Evolutionary conservation across 2,797 vertebrate species (phyloP).

Genomic region (Sebastes elongatus): DNA sequence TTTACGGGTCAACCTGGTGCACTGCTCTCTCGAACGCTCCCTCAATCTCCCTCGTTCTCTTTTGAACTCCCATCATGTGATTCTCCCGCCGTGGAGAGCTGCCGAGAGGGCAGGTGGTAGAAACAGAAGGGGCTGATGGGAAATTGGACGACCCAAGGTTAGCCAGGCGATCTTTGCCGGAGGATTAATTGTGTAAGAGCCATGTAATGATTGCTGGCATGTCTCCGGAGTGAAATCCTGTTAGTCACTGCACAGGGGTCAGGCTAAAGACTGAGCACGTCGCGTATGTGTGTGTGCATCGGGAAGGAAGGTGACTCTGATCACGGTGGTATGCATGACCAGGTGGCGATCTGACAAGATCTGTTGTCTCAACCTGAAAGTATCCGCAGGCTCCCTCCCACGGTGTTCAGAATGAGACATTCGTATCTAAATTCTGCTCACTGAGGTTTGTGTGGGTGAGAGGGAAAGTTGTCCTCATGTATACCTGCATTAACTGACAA

Average conservation of each 20-base stretch:
- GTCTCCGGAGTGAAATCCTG: conserved; percentile 77
- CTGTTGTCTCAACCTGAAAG: conserved; percentile 44
- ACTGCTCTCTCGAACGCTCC: background rate
- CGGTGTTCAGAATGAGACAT: conserved; percentile 32
- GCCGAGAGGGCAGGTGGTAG: conserved; percentile 66
- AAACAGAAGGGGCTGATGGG: conserved; percentile 71
- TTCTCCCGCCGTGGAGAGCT: conserved; percentile 19
- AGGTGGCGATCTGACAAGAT: conserved; percentile 65
- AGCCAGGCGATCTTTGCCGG: conserved; percentile 69
- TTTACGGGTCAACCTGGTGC: conserved; percentile 1
- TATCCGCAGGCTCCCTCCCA: conserved; percentile 27
- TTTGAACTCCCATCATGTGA: conserved; percentile 53
- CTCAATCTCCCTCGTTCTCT: conserved; percentile 1
- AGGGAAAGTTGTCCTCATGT: conserved; percentile 12
- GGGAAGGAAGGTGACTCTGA: conserved; percentile 67
- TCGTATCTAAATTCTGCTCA: conserved; percentile 27
- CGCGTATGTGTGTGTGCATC: conserved; percentile 13
- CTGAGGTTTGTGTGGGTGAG: background rate
- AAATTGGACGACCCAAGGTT: conserved; percentile 78
- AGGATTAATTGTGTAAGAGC: conserved; percentile 84
- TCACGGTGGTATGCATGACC: conserved; percentile 37
- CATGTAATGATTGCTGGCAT: conserved; percentile 82
- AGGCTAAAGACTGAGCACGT: conserved; percentile 48
- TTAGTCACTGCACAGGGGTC: conserved; percentile 73
- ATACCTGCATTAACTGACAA: conserved; percentile 11